A percentile compares a stretch with the other conserved stretches of the same genome.
Conservation (phyloP, 1,140 invertebrate species). For the Ridgeia piscesae region DNA sequence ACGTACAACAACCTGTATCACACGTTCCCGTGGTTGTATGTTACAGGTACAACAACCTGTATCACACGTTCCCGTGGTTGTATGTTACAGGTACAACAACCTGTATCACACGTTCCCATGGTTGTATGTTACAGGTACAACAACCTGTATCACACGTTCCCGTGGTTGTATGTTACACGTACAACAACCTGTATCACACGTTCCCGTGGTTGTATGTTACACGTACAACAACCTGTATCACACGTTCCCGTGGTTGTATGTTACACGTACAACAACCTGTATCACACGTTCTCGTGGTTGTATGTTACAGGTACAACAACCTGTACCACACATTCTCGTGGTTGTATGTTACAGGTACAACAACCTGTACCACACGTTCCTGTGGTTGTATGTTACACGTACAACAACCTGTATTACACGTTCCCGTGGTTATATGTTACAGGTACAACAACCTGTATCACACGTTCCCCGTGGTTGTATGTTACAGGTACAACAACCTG, state of each 20-base stretch:
- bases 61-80: slow-evolving; percentile 87
- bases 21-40: slow-evolving; percentile 85
- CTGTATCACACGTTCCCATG: slow-evolving; percentile 89
- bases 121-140: too few relatives aligned
- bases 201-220: slow-evolving; percentile 89
- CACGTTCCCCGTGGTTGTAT: slow-evolving; percentile 85
- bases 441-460: slow-evolving; percentile 92
- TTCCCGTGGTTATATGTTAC: slow-evolving; percentile 91
- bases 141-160: slow-evolving; percentile 90
- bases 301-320: too few relatives aligned
- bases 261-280: too few relatives aligned
- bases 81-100: too few relatives aligned
- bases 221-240: slow-evolving; percentile 92
- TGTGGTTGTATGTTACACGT: slow-evolving; percentile 84
- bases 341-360: too few relatives aligned
- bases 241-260: slow-evolving; percentile 85
- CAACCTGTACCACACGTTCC: slow-evolving; percentile 90
- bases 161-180: slow-evolving; percentile 84
- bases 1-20: slow-evolving; percentile 92
- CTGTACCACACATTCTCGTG: slow-evolving; percentile 89
- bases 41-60: too few relatives aligned
- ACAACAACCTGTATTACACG: slow-evolving; percentile 86
- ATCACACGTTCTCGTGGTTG: slow-evolving; percentile 87
- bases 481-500: too few relatives aligned
- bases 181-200: slow-evolving; percentile 86